These are phyloP conservation scores for Gnatocerus cornutus DNA, from an alignment of 2,888 invertebrate species.

Conservation along the genomic window DNA sequence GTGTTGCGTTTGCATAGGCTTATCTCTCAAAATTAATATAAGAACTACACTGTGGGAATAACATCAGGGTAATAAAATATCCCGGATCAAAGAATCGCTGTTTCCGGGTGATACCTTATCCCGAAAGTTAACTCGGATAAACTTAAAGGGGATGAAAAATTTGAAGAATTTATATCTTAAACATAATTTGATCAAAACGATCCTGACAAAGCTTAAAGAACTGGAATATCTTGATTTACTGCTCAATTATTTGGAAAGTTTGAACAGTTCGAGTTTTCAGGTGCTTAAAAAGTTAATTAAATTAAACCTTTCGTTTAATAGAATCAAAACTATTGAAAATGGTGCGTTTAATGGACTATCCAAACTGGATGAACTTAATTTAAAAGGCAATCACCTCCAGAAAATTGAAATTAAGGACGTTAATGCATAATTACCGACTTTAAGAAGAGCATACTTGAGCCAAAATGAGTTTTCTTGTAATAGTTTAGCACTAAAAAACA, in stretches of 20 bases:
- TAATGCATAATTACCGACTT: background rate
- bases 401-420: slow-evolving; percentile 19
- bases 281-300: slow-evolving; percentile 24
- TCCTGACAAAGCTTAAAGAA: slow-evolving; percentile 2
- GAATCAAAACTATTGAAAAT: slow-evolving; percentile 27
- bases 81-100: slow-evolving; percentile 1
- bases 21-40: slow-evolving; percentile 18
- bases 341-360: slow-evolving; percentile 33
- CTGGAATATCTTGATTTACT: slow-evolving; percentile 26
- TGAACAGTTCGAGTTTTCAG: slow-evolving; percentile 29
- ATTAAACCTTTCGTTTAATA: slow-evolving; percentile 23
- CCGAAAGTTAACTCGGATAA: slow-evolving; percentile 22
- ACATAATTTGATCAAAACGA: slow-evolving; percentile 27
- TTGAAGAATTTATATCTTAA: slow-evolving; percentile 12
- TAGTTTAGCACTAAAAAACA: background rate
- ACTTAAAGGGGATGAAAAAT: slow-evolving; percentile 41
- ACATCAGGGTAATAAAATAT: slow-evolving; percentile 33
- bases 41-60: no score
- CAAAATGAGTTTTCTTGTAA: slow-evolving; percentile 11
- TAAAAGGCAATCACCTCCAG: slow-evolving; percentile 33
- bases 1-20: slow-evolving; percentile 22
- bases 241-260: slow-evolving; percentile 36
- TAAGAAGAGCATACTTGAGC: background rate
- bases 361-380: slow-evolving; percentile 29
- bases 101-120: no score